phyloP scores from a whole-genome alignment of 1,140 invertebrate genomes.

The Ceratoteleas bidentatus region DNA sequence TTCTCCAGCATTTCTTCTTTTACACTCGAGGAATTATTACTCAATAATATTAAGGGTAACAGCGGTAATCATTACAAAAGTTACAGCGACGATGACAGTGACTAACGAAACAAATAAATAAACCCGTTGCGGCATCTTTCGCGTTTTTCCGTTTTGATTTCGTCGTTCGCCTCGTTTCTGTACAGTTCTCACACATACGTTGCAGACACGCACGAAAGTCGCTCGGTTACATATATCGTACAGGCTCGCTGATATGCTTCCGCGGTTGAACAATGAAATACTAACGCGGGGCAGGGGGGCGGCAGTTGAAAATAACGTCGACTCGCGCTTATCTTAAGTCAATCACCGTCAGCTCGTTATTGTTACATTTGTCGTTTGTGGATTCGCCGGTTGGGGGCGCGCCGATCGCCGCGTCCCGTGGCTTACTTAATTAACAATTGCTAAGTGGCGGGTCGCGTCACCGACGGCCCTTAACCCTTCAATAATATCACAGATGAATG shows the following conservation, averaged over 20 bases:
- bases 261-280: slow-evolving; percentile 45
- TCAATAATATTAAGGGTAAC: no score
- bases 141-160: slow-evolving; percentile 13
- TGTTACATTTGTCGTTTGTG: slow-evolving; percentile 20
- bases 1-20: no score
- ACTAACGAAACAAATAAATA: not conserved
- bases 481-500: slow-evolving; percentile 81
- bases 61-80: not conserved
- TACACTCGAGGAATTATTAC: no score
- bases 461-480: slow-evolving; percentile 78
- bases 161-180: slow-evolving; percentile 68
- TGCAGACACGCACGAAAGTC: slow-evolving; percentile 31
- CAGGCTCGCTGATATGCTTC: slow-evolving; percentile 64
- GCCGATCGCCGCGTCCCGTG: slow-evolving; percentile 33
- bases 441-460: slow-evolving; percentile 62
- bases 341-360: slow-evolving; percentile 15
- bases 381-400: slow-evolving; percentile 45
- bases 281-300: slow-evolving; percentile 9
- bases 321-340: slow-evolving; percentile 18
- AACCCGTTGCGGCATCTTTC: not conserved
- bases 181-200: slow-evolving; percentile 59
- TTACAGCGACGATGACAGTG: not conserved
- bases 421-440: slow-evolving; percentile 67
- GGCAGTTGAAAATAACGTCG: slow-evolving; percentile 44
- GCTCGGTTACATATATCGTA: slow-evolving; percentile 23